phyloP scores from a whole-genome alignment of 2,888 invertebrate species.

The Limnephilus lunatus region DNA sequence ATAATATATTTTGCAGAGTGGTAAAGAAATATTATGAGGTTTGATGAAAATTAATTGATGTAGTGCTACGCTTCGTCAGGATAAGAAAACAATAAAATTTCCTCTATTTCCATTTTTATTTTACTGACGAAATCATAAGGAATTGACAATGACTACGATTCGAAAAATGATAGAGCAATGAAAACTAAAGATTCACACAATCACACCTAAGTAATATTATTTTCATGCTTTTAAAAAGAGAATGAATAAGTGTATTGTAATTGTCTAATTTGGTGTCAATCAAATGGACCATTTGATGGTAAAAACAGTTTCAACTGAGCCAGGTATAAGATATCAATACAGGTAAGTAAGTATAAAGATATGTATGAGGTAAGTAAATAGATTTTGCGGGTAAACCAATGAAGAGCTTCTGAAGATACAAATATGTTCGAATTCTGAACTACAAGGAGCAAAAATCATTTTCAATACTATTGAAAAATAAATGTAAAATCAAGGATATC shows the following conservation, averaged over 20 bases:
- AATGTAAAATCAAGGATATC: not conserved
- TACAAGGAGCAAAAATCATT: not conserved
- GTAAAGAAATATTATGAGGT: not conserved
- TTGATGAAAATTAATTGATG: not conserved
- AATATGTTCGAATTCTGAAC: not conserved
- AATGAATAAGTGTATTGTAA: not conserved
- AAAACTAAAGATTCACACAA: not conserved
- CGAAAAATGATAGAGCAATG: not conserved
- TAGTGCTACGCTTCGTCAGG: not conserved
- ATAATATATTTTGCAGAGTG: not conserved
- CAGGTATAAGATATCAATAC: not conserved
- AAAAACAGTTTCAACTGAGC: not conserved
- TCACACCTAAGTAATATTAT: no score
- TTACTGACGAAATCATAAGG: no score
- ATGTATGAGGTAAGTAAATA: not conserved
- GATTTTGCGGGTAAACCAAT: not conserved
- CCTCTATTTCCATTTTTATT: not conserved
- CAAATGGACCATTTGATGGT: not conserved
- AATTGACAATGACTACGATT: not conserved
- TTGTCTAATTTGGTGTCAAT: not conserved
- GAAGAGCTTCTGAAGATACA: not conserved
- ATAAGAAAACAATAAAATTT: not conserved
- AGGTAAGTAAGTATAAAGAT: not conserved
- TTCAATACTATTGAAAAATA: not conserved
- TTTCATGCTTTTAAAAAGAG: not conserved